phyloP scores from a whole-genome alignment of 2,797 vertebrate genomes.

The Syndactyla subalaris region DNA sequence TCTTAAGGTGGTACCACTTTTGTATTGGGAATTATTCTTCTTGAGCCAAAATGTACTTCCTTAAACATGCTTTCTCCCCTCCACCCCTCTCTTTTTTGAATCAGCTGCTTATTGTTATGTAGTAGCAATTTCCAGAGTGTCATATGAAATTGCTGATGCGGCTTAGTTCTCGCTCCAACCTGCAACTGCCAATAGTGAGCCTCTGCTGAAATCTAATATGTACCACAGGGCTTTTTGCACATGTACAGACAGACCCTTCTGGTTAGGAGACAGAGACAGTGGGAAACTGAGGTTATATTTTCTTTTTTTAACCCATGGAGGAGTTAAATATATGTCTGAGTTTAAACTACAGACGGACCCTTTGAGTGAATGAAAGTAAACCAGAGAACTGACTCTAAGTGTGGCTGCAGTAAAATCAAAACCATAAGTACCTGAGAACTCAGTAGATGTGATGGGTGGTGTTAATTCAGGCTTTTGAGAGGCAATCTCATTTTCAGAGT shows the following conservation, averaged over 20 bases:
- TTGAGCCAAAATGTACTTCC: background rate
- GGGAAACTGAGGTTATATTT: background rate
- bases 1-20: background rate
- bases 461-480: background rate
- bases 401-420: background rate
- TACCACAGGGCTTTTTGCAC: constrained; percentile 43
- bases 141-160: constrained; percentile 79
- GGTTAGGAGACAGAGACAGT: background rate
- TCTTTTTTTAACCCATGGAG: background rate
- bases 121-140: constrained; percentile 76
- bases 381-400: background rate
- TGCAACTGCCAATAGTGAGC: constrained; percentile 47
- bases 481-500: background rate
- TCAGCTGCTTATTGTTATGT: constrained; percentile 70
- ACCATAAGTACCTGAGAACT: background rate
- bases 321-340: background rate
- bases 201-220: constrained; percentile 66
- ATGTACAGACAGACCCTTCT: constrained; percentile 1
- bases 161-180: constrained; percentile 68
- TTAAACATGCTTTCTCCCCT: background rate
- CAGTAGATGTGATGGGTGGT: background rate
- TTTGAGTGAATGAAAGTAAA: background rate
- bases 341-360: background rate
- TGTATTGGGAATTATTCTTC: background rate
- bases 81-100: background rate